Conservation (phyloP, 2,888 invertebrate genomes). For the Osedax fenrisi region DNA sequence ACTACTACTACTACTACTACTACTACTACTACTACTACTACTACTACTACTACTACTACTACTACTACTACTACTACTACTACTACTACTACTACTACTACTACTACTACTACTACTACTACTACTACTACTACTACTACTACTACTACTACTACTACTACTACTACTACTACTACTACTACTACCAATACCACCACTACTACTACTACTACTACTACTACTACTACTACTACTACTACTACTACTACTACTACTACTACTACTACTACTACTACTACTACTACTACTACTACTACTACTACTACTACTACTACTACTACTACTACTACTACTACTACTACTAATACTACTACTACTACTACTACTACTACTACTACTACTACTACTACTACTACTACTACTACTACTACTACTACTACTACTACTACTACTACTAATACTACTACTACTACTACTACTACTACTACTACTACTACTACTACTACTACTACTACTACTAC, state of each 20-base stretch:
- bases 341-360: neutral
- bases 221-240: neutral
- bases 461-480: neutral
- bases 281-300: neutral
- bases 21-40: neutral
- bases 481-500: neutral
- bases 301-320: neutral
- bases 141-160: neutral
- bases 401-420: no score
- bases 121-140: neutral
- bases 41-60: neutral
- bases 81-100: neutral
- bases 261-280: neutral
- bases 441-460: no score
- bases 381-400: neutral
- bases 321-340: neutral
- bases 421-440: no score
- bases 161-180: neutral
- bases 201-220: neutral
- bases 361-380: neutral
- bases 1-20: neutral
- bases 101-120: neutral
- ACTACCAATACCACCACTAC: neutral
- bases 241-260: neutral
- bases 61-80: neutral